These are phyloP conservation scores for Urechis unicinctus DNA, from an alignment of 2,888 invertebrate species.

Conservation along the genomic window DNA sequence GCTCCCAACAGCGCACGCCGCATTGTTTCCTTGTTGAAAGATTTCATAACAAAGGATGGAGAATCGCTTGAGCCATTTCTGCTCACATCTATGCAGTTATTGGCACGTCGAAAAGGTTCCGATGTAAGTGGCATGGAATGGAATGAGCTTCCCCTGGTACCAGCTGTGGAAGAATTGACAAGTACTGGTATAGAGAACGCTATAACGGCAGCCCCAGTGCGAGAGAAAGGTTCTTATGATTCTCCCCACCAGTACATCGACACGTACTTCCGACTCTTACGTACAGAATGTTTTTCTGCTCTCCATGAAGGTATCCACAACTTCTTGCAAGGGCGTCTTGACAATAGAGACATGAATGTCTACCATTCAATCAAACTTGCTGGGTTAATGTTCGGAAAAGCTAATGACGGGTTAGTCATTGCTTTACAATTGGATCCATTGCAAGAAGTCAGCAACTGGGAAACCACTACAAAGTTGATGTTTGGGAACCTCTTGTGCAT, in stretches of 20 bases:
- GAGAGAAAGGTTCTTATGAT: conserved; percentile 5
- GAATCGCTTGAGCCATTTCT: too few species aligned
- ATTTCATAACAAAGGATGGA: too few species aligned
- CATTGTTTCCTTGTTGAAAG: too few species aligned
- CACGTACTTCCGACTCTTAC: conserved; percentile 15
- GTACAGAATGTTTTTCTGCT: conserved; percentile 15
- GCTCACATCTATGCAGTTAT: too few species aligned
- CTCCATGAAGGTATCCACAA: conserved; percentile 7
- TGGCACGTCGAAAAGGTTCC: too few species aligned
- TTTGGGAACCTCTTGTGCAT: conserved; percentile 18
- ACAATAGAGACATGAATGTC: conserved; percentile 17
- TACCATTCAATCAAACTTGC: conserved; percentile 7
- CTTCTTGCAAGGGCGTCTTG: conserved; percentile 10
- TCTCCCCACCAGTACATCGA: conserved; percentile 13
- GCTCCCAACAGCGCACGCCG: too few species aligned
- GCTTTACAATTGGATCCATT: conserved; percentile 9
- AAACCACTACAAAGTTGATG: conserved; percentile 9
- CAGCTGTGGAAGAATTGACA: conserved; percentile 6
- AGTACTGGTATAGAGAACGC: not conserved
- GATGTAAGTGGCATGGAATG: too few species aligned
- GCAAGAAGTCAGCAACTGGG: conserved; percentile 12
- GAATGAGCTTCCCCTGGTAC: conserved; percentile 15
- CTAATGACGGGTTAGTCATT: conserved; percentile 5
- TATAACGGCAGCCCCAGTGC: not conserved
- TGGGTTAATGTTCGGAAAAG: conserved; percentile 2